Evolutionary conservation across 1,140 invertebrate genomes (phyloP).

Genomic region (Aleiodes sp.): DNA sequence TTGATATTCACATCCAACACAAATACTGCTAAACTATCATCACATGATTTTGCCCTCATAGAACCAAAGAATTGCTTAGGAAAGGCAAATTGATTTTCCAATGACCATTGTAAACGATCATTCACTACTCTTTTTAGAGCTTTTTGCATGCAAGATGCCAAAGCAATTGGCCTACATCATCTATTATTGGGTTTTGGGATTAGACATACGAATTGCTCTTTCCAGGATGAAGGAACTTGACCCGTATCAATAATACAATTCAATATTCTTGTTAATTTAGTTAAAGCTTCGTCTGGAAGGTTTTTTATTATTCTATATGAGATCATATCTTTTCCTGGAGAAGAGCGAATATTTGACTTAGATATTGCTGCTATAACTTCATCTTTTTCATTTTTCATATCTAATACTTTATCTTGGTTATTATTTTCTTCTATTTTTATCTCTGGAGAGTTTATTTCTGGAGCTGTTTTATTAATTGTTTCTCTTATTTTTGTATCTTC

Average conservation of each 20-base stretch:
- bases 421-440: not conserved
- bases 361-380: not conserved
- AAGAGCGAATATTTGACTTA: not conserved
- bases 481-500: no score
- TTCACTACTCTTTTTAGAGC: conserved; percentile 34
- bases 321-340: not conserved
- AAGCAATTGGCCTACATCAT: conserved; percentile 28
- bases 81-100: conserved; percentile 24
- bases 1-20: not conserved
- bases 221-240: conserved; percentile 2
- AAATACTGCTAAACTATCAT: conserved; percentile 18
- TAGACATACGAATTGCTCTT: not conserved
- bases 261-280: not conserved
- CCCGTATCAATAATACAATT: not conserved
- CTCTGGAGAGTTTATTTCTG: not conserved
- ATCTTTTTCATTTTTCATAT: not conserved
- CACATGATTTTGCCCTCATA: conserved; percentile 18
- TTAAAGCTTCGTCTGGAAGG: not conserved
- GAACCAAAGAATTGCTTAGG: conserved; percentile 32
- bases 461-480: no score
- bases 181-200: not conserved
- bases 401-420: not conserved
- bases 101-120: conserved; percentile 28
- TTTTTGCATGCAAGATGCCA: conserved; percentile 29
- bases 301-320: conserved; percentile 24